phyloP scores from a whole-genome alignment of 2,113 vertebrate genomes.

The Cyprinodon tularosa region DNA sequence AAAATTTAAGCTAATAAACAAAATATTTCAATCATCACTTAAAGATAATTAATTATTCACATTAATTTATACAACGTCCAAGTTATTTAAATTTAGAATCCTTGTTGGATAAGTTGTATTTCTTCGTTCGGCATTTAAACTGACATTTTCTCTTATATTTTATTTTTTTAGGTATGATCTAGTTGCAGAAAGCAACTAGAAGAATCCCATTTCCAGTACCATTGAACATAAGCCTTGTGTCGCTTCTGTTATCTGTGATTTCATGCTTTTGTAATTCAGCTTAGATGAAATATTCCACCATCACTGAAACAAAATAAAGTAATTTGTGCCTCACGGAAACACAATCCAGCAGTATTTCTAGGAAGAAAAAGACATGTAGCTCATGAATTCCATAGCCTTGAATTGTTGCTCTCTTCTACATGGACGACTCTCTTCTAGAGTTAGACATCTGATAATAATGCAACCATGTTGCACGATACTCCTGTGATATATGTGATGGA shows the following conservation, averaged over 20 bases:
- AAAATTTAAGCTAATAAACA: neutral
- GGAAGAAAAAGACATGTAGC: constrained; percentile 40
- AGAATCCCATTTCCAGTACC: constrained; percentile 33
- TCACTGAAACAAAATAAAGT: constrained; percentile 48
- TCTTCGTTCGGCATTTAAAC: neutral
- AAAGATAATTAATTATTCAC: neutral
- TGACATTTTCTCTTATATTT: neutral
- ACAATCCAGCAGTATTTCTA: constrained; percentile 53
- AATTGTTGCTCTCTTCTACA: constrained; percentile 37
- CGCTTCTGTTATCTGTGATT: constrained; percentile 66
- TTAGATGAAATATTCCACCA: constrained; percentile 47
- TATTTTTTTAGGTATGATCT: constrained; percentile 76
- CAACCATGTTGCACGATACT: constrained; percentile 65
- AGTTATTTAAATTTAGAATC: neutral
- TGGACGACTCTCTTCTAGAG: constrained; percentile 52
- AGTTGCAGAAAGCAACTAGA: constrained; percentile 76
- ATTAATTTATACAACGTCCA: no score
- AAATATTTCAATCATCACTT: neutral
- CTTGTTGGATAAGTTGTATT: neutral
- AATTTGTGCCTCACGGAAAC: constrained; percentile 30
- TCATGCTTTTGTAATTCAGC: constrained; percentile 60
- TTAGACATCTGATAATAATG: constrained; percentile 63
- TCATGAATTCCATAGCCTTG: constrained; percentile 49
- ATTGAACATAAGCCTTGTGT: constrained; percentile 50
- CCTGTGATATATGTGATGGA: constrained; percentile 48